Evolutionary conservation across 2,888 invertebrate species (phyloP), one percentile per base, ranked within the genome.

Genomic region (Drosophila mulleri): DNA sequence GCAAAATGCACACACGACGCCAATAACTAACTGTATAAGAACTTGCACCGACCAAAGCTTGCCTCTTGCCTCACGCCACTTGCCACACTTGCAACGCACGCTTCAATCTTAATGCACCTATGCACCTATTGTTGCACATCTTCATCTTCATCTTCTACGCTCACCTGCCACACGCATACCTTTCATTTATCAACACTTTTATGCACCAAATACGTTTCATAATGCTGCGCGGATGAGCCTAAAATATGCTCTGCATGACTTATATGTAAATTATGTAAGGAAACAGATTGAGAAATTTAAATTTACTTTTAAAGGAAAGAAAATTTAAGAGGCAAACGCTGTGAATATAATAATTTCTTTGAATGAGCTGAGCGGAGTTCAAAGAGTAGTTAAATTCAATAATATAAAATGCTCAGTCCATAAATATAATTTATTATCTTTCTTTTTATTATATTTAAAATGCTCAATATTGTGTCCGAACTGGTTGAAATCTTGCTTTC

Each of bases 1-100:
- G 69, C 72, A 85, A 69, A 82, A 68, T 72, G 75, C 82, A 68
- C 78, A 78, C 74, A 78, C 57, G 62, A 54, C 67, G 78, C 59
- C 65, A 76, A 80, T 76, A 80, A 65, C 60, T 64, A 66, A 70
- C 42, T 72, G 58, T 61, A 60, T 37, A 59, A 42, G 52, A 72
- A 32, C 61, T 52, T 61, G 75, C 70, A 66, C 48, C 60, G 44
- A 56, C 56, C 56, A 41, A 48, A 52, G 39, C 61, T 52, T 62
- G 61, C 61, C 54, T 26, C 75, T 18, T 58, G 71, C 72, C 52
- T 20, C 58, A 35, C 18, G 56, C 42, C 50, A 23, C 44, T 18
- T 57, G 62, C 72, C 26, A 26, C 47, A 61, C 68, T 59, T 41
- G 65, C 60, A 52, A 58, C 66, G 42, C 62, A 52, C 59, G 41